Evolutionary conservation across 2,113 vertebrate species (phyloP).

Genomic region (Anoura caudifer): DNA sequence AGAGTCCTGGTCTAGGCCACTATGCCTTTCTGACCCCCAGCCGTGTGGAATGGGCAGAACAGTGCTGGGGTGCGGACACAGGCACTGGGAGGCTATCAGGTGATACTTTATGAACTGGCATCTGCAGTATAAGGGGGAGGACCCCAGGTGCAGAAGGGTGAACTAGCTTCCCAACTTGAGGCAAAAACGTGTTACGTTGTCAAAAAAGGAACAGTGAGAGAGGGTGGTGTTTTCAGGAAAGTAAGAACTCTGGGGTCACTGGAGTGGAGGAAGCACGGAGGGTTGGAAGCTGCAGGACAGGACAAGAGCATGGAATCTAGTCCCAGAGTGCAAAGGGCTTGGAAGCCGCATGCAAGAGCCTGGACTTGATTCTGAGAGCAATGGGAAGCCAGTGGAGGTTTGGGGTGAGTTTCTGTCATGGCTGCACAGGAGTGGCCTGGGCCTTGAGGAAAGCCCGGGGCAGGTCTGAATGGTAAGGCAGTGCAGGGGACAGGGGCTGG

Average conservation of each 20-base stretch:
- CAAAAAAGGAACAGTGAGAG: neutral
- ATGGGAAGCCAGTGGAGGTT: neutral
- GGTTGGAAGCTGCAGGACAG: neutral
- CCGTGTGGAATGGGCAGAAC: neutral
- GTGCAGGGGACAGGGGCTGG: neutral
- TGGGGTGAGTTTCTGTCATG: neutral
- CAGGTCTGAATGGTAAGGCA: neutral
- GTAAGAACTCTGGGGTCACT: neutral
- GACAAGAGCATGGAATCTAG: neutral
- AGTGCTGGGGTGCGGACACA: neutral
- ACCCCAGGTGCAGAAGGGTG: neutral
- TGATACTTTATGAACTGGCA: neutral
- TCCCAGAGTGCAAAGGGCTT: neutral
- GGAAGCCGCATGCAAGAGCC: neutral
- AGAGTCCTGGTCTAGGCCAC: neutral
- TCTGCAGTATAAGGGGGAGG: neutral
- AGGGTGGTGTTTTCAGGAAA: neutral
- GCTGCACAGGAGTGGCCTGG: fast-evolving
- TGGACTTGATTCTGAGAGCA: neutral
- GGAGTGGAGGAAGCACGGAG: neutral
- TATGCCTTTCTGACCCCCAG: fast-evolving
- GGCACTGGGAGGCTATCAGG: neutral
- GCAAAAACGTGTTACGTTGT: neutral
- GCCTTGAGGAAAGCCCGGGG: neutral
- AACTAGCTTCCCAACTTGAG: neutral